Conservation (phyloP, 2,888 invertebrate genomes). For the Abrostola tripartita region DNA sequence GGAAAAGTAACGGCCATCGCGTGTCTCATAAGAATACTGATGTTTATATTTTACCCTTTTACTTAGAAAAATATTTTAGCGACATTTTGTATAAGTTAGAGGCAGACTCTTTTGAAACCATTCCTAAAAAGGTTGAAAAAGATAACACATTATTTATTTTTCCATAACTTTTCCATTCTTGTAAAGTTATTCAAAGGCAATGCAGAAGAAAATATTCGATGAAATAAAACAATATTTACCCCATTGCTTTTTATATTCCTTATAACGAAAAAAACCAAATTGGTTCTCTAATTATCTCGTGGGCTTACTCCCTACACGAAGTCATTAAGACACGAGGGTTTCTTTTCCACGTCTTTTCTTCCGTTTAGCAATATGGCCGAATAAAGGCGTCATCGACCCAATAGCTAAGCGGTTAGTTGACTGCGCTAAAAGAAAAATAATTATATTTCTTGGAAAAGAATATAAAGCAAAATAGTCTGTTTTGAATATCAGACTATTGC, state of each 20-base stretch:
- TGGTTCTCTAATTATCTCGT: constrained; percentile 30
- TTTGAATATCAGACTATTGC: too few species aligned
- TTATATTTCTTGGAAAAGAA: too few species aligned
- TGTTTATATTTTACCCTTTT: too few species aligned
- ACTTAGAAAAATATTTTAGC: too few species aligned
- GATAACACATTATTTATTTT: not conserved
- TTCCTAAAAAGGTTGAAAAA: not conserved
- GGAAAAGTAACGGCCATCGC: too few species aligned
- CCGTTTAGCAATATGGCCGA: not conserved
- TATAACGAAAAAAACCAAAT: constrained; percentile 14
- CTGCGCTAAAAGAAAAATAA: too few species aligned
- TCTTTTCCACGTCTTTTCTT: constrained; percentile 2
- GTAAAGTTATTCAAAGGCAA: not conserved
- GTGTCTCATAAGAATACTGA: too few species aligned
- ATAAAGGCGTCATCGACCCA: not conserved
- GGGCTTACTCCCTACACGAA: constrained; percentile 20
- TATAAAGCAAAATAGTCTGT: too few species aligned
- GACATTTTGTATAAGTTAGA: too few species aligned
- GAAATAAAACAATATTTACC: not conserved
- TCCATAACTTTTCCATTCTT: not conserved
- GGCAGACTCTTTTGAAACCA: not conserved
- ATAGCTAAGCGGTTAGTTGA: too few species aligned
- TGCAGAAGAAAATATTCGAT: not conserved
- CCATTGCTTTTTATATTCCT: constrained; percentile 8
- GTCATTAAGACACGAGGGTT: constrained; percentile 17